Evolutionary conservation across 2,888 invertebrate species (phyloP).

Genomic region (Drosophila robusta): DNA sequence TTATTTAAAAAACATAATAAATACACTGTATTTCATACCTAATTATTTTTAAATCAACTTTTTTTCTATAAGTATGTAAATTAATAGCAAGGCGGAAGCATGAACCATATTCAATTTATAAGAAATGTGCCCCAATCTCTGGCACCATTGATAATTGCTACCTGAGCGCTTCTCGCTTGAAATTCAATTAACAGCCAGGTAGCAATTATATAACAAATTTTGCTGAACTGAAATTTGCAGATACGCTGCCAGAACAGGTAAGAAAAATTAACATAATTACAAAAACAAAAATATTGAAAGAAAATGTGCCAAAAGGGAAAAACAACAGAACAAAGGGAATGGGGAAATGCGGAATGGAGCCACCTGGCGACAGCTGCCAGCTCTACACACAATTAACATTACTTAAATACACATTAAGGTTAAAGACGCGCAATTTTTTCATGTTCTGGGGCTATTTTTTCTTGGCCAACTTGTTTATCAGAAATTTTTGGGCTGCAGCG

Average conservation of each 20-base stretch:
- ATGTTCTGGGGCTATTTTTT: slow-evolving; percentile 76
- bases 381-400: slow-evolving; percentile 77
- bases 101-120: slow-evolving; percentile 6
- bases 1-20: no score
- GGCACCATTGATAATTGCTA: slow-evolving; percentile 39
- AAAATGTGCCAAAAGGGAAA: slow-evolving; percentile 53
- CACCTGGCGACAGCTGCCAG: slow-evolving; percentile 63
- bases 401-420: slow-evolving; percentile 83
- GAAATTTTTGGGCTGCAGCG: slow-evolving; percentile 27
- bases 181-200: slow-evolving; percentile 68
- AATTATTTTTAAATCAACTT: no score
- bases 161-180: slow-evolving; percentile 38
- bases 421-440: slow-evolving; percentile 75
- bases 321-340: slow-evolving; percentile 27
- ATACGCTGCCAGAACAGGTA: slow-evolving; percentile 52
- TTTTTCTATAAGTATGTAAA: no score
- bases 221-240: slow-evolving; percentile 36
- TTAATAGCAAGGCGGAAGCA: no score
- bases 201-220: slow-evolving; percentile 56
- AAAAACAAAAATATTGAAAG: slow-evolving; percentile 15
- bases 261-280: slow-evolving; percentile 59
- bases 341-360: background rate
- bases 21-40: no score
- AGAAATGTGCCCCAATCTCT: slow-evolving; percentile 14
- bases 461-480: slow-evolving; percentile 65